Conservation (phyloP, 1,140 invertebrate genomes). For the Hyposmocoma kahamanoa region DNA sequence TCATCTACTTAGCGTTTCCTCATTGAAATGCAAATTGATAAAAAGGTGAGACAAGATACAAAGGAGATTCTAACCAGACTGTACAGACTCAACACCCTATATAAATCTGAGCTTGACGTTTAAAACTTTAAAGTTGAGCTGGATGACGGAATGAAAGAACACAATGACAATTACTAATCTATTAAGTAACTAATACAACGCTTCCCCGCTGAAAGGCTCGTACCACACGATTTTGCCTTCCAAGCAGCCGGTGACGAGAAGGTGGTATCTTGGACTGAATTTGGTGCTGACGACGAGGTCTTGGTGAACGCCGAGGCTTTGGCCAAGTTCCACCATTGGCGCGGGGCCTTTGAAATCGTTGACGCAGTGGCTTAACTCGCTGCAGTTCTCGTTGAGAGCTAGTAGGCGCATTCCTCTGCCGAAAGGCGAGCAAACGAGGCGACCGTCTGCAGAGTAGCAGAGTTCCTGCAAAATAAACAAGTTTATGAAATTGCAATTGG, state of each 20-base stretch:
- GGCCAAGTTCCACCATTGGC: slow-evolving; percentile 77
- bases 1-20: too few species aligned
- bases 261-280: slow-evolving; percentile 89
- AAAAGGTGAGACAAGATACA: too few species aligned
- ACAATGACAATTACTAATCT: slow-evolving; percentile 12
- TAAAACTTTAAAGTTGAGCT: too few species aligned
- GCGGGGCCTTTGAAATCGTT: slow-evolving; percentile 39
- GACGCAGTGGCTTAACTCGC: slow-evolving; percentile 84
- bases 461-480: slow-evolving; percentile 78
- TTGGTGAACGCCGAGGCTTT: slow-evolving; percentile 80
- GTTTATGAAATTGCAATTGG: too few species aligned
- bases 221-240: slow-evolving; percentile 92
- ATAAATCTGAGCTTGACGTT: too few species aligned
- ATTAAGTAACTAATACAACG: slow-evolving; percentile 43
- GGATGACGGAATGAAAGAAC: not conserved
- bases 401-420: slow-evolving; percentile 88
- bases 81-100: too few species aligned
- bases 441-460: slow-evolving; percentile 91
- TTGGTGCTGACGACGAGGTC: slow-evolving; percentile 93
- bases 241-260: slow-evolving; percentile 91
- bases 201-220: slow-evolving; percentile 77
- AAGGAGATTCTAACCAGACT: too few species aligned
- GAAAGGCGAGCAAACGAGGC: slow-evolving; percentile 92
- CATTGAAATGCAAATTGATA: too few species aligned
- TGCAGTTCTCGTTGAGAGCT: slow-evolving; percentile 84